Evolutionary conservation across 30 jellyfish, hydroid and myxozoan genomes (phyloP), one percentile per base, ranked within the genome.

Genomic region (Hydractinia symbiolongicarpus): DNA sequence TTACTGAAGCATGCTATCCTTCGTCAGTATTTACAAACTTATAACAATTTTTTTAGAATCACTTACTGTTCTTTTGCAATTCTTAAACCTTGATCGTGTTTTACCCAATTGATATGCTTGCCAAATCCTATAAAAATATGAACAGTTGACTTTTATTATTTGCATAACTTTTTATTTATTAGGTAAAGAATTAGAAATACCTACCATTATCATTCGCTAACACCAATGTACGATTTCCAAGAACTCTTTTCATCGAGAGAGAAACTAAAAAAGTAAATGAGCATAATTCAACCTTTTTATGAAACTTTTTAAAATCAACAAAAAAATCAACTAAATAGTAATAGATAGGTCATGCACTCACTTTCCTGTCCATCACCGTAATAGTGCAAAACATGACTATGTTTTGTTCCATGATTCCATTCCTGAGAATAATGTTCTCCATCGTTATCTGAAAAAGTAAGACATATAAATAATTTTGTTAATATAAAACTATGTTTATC

Each of bases 361-460:
- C 99, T 82, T 56, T 93, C 96, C 54, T 82, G 95, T 6, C 95
- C 95, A 58, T 83, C 90, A 53, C 96, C 99, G 58, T 86, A 93
- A 53, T 93, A 93, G 78, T 73, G 95, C 51, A 84, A 79, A 62
- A 93, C 99, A 76, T 93, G 99, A 55, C 81, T 73, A 80, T 93
- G 99, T 67, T 87, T 88, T 13, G 99, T 93, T 54, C 89, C 99
- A 67, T 83, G 85, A 64, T 93, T 93, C 92, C 87, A 88, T 81
- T 86, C 95, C 8, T 87, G 95, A 51, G 72, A 73, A 30, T 81
- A 69, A 5, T 80, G 84, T 40, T 87, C 95, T 5, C 99, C 99
- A n/a, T 73, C 79, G 78, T 73, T 81, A 55, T 93, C 99, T 93
- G 71, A 19, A 52, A 76, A 30, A 20, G 51, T 8, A 10, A 53